These are phyloP conservation scores for Oscheius sp. DNA, from an alignment of 2,888 invertebrate species.

Conservation along the genomic window DNA sequence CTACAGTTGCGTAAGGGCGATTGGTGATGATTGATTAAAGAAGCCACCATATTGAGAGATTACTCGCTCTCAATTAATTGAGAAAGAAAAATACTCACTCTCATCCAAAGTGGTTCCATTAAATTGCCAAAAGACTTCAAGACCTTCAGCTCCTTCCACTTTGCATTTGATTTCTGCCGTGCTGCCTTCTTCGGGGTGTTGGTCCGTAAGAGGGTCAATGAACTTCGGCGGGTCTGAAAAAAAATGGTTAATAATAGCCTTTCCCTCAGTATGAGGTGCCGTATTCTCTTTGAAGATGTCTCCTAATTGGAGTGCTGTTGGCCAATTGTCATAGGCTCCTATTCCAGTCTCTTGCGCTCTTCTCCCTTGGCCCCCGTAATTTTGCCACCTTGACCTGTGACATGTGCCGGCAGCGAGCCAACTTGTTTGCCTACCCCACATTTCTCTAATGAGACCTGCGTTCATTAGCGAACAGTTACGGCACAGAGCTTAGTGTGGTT, in stretches of 20 bases:
- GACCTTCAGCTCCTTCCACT: constrained; percentile 49
- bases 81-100: constrained; percentile 43
- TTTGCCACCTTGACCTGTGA: constrained; percentile 38
- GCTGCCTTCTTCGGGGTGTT: constrained; percentile 64
- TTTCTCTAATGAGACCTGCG: constrained; percentile 35
- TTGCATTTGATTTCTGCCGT: constrained; percentile 60
- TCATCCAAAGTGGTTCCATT: constrained; percentile 59
- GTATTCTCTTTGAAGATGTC: constrained; percentile 25
- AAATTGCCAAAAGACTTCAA: constrained; percentile 65
- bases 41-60: constrained; percentile 12
- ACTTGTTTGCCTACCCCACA: constrained; percentile 36
- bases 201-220: constrained; percentile 50
- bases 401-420: constrained; percentile 7
- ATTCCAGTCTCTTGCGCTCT: constrained; percentile 13
- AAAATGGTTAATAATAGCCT: not conserved
- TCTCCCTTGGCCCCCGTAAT: constrained; percentile 14
- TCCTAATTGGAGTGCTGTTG: constrained; percentile 28
- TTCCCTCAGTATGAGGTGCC: constrained; percentile 1
- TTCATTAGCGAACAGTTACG: constrained; percentile 35
- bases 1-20: constrained; percentile 28
- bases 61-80: not conserved
- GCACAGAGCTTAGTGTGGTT: constrained; percentile 11
- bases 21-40: constrained; percentile 21
- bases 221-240: constrained; percentile 62
- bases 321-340: constrained; percentile 25